A percentile compares a stretch with the other conserved stretches of the same genome.
Evolutionary conservation across 30 jellyfish, hydroid and myxozoan genomes (phyloP).

Genomic region (Chrysaora quinquecirrha): DNA sequence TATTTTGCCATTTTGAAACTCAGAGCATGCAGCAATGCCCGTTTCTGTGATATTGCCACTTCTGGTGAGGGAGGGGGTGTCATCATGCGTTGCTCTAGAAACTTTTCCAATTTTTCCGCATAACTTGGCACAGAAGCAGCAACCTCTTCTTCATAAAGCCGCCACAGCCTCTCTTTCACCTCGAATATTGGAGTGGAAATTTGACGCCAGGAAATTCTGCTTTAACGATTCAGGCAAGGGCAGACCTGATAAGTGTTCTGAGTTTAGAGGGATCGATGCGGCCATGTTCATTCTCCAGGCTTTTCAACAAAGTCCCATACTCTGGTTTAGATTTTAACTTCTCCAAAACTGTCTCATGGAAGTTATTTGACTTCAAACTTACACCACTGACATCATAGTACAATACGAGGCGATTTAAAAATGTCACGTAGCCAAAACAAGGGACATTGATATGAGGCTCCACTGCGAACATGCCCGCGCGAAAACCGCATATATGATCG

Average conservation of each 20-base stretch:
- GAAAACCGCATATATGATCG: constrained; percentile 87
- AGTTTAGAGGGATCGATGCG: constrained; percentile 60
- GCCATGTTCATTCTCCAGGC: constrained; percentile 52
- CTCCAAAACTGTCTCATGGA: constrained; percentile 70
- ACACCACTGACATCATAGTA: constrained; percentile 60
- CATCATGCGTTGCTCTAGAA: too few relatives aligned
- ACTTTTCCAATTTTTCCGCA: too few relatives aligned
- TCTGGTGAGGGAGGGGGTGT: too few relatives aligned
- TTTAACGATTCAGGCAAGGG: constrained; percentile 31
- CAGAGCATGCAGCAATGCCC: too few relatives aligned
- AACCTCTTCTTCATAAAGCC: too few relatives aligned
- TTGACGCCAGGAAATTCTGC: too few relatives aligned
- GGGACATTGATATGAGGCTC: constrained; percentile 64
- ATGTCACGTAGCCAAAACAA: constrained; percentile 88
- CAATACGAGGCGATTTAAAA: constrained; percentile 68
- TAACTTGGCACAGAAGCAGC: too few relatives aligned
- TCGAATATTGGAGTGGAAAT: too few relatives aligned
- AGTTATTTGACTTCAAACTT: constrained; percentile 53
- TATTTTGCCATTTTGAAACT: too few relatives aligned
- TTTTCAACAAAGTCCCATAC: constrained; percentile 10
- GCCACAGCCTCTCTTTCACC: too few relatives aligned
- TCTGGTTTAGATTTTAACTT: constrained; percentile 48
- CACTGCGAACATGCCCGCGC: constrained; percentile 84
- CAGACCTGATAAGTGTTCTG: constrained; percentile 31
- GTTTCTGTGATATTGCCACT: too few relatives aligned